A percentile compares a stretch with the other conserved stretches of the same genome.
phyloP scores from a whole-genome alignment of 2,888 invertebrate species.

The Ichneumoninae sp. region DNA sequence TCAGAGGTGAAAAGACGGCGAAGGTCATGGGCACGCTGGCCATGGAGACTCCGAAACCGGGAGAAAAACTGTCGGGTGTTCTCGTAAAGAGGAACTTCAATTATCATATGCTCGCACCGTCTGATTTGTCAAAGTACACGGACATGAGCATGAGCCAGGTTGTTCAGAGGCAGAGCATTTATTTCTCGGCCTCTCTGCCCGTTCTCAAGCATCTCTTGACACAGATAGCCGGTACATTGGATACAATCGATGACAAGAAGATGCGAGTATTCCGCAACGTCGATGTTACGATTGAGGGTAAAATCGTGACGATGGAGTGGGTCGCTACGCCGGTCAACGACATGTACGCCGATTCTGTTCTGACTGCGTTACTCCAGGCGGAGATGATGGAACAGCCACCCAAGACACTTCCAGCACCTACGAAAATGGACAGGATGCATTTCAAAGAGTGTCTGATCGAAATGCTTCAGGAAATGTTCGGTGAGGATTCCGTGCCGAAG shows the following conservation, averaged over 20 bases:
- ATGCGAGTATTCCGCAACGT: conserved; percentile 93
- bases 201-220: conserved; percentile 91
- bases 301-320: conserved; percentile 97
- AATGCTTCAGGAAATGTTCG: conserved; percentile 97
- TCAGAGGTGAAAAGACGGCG: conserved; percentile 98
- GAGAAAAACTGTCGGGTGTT: conserved; percentile 94
- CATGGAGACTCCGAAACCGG: conserved; percentile 91
- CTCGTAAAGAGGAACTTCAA: conserved; percentile 99
- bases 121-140: conserved; percentile 97
- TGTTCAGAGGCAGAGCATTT: conserved; percentile 95
- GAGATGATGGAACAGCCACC: conserved; percentile 88
- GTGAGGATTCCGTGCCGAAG: conserved; percentile 96
- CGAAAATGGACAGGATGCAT: conserved; percentile 95
- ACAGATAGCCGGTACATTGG: conserved; percentile 91
- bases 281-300: conserved; percentile 92
- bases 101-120: conserved; percentile 96
- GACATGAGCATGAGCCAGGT: conserved; percentile 97
- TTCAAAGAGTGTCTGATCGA: conserved; percentile 96
- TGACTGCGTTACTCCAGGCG: conserved; percentile 94
- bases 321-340: conserved; percentile 97
- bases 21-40: conserved; percentile 98
- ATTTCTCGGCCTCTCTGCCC: conserved; percentile 91
- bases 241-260: conserved; percentile 90
- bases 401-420: conserved; percentile 87
- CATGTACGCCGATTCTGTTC: conserved; percentile 98